These are phyloP conservation scores for Meghimatium bilineatum DNA, from an alignment of 2,888 invertebrate genomes.

Conservation along the genomic window DNA sequence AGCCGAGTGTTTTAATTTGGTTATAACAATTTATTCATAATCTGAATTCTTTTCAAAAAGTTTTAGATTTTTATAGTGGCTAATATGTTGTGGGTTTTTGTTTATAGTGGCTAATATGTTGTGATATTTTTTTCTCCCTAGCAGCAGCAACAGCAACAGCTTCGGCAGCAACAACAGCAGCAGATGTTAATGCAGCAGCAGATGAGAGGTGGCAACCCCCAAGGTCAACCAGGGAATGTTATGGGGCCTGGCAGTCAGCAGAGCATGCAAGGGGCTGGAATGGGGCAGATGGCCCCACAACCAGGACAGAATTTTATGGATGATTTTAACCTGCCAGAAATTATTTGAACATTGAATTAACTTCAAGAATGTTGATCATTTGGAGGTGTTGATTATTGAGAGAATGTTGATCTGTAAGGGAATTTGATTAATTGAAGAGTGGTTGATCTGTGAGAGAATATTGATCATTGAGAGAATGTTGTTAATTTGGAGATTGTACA, in stretches of 20 bases:
- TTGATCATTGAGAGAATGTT: too few relatives aligned
- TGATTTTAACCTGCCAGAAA: slow-evolving; percentile 51
- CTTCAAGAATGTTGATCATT: neutral
- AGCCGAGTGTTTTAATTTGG: too few relatives aligned
- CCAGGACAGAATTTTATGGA: slow-evolving; percentile 53
- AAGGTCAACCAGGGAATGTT: slow-evolving; percentile 49
- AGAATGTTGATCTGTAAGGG: too few relatives aligned
- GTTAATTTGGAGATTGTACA: too few relatives aligned
- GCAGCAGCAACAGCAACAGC: slow-evolving; percentile 43
- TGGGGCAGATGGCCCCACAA: slow-evolving; percentile 54
- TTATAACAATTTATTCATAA: too few relatives aligned
- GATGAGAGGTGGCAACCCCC: slow-evolving; percentile 51
- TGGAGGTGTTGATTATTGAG: neutral
- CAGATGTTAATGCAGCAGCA: slow-evolving; percentile 51
- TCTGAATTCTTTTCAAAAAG: too few relatives aligned
- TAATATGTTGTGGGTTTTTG: neutral
- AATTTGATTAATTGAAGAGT: too few relatives aligned
- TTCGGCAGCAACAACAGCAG: slow-evolving; percentile 41
- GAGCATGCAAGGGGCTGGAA: slow-evolving; percentile 49
- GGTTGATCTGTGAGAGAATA: too few relatives aligned
- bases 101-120: neutral
- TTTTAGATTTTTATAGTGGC: too few relatives aligned
- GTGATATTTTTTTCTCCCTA: neutral
- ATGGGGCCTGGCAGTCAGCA: slow-evolving; percentile 50
- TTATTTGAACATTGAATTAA: slow-evolving; percentile 18